Conservation (phyloP, 2,113 vertebrate genomes). For the Triplophysa siluroides region DNA sequence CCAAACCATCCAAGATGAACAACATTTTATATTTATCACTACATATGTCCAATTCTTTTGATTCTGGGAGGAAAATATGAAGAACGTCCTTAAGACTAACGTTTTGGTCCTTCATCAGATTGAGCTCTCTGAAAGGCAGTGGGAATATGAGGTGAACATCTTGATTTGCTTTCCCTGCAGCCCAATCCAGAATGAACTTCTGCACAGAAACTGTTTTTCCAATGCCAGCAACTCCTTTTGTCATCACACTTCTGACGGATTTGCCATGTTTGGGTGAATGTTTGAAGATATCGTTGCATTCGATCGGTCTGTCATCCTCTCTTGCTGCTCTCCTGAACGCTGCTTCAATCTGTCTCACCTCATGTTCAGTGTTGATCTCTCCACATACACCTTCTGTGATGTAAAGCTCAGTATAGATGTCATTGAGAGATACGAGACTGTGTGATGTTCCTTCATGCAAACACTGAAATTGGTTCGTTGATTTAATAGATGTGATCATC, state of each 20-base stretch:
- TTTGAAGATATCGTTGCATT: constrained; percentile 5
- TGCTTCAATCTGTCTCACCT: constrained; percentile 11
- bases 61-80: neutral
- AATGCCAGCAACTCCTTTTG: constrained; percentile 32
- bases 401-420: constrained; percentile 26
- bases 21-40: neutral
- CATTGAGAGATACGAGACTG: neutral
- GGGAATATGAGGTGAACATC: neutral
- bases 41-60: neutral
- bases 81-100: neutral
- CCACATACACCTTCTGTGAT: constrained; percentile 8
- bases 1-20: constrained; percentile 24
- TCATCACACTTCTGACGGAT: neutral
- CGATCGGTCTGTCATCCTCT: neutral
- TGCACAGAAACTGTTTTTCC: constrained; percentile 22
- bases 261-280: neutral
- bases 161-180: neutral
- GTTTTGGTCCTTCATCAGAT: neutral
- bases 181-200: constrained; percentile 26
- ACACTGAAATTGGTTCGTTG: neutral
- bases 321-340: neutral
- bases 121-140: constrained; percentile 30
- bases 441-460: neutral
- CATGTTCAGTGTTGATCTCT: constrained; percentile 17
- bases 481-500: neutral